These are phyloP conservation scores for Drosophila kambysellisi DNA, from an alignment of 2,888 invertebrate genomes.

Conservation along the genomic window DNA sequence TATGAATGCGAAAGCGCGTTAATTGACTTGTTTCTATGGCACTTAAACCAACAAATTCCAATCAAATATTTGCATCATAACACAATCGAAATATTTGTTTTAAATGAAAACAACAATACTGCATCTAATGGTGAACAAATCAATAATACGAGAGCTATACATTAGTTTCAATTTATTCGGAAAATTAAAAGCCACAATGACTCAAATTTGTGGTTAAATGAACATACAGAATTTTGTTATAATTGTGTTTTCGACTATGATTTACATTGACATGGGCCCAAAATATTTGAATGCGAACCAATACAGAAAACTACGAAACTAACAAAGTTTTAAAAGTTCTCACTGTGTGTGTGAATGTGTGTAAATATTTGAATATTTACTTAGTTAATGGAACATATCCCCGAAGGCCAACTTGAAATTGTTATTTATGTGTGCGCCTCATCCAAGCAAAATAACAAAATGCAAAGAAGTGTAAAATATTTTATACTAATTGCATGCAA, in stretches of 20 bases:
- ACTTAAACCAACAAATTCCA: neutral
- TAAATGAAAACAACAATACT: neutral
- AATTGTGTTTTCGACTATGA: conserved; percentile 40
- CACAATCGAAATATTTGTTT: conserved; percentile 4
- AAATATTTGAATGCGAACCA: conserved; percentile 16
- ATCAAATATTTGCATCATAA: neutral
- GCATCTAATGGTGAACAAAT: neutral
- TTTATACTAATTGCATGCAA: conserved; percentile 60
- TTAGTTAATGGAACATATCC: conserved; percentile 51
- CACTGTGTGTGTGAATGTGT: neutral
- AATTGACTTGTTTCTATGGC: neutral
- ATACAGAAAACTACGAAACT: conserved; percentile 22
- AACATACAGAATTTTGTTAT: conserved; percentile 6
- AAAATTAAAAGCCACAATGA: conserved; percentile 12
- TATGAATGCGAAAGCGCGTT: neutral
- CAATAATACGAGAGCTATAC: neutral
- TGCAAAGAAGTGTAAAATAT: conserved; percentile 65
- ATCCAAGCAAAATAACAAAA: conserved; percentile 39
- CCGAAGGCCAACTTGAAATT: conserved; percentile 42
- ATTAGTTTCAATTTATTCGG: neutral
- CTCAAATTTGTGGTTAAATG: conserved; percentile 11
- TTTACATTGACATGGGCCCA: conserved; percentile 38
- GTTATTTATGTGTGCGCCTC: conserved; percentile 51
- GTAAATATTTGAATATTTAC: conserved; percentile 44
- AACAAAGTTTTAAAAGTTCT: conserved; percentile 43